Conservation (phyloP, 1,140 invertebrate genomes). For the Globodera rostochiensis region DNA sequence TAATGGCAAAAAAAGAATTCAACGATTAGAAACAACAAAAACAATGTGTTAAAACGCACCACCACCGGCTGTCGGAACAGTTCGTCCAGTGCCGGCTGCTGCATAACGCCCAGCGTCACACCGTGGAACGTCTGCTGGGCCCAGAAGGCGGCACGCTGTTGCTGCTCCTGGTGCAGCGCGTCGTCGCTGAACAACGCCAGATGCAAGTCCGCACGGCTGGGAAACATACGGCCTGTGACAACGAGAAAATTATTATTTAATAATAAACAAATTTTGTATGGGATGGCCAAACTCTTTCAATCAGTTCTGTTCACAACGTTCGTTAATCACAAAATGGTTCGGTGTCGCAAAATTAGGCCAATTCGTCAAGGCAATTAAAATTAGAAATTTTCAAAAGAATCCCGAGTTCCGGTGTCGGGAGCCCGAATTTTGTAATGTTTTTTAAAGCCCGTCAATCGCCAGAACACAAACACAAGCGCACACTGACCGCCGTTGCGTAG, state of each 20-base stretch:
- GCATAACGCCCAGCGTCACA: slow-evolving; percentile 86
- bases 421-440: too few relatives aligned
- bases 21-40: not conserved
- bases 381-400: too few relatives aligned
- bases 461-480: too few relatives aligned
- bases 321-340: too few relatives aligned
- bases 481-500: slow-evolving; percentile 79
- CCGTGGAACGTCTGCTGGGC: slow-evolving; percentile 97
- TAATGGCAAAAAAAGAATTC: not conserved
- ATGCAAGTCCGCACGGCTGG: slow-evolving; percentile 90
- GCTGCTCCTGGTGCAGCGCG: slow-evolving; percentile 95
- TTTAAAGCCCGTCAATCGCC: too few relatives aligned
- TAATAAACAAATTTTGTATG: too few relatives aligned
- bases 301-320: too few relatives aligned
- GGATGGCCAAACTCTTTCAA: too few relatives aligned
- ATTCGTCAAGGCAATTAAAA: too few relatives aligned
- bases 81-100: slow-evolving; percentile 90
- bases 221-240: slow-evolving; percentile 83
- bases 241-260: slow-evolving; percentile 3
- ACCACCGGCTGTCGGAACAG: slow-evolving; percentile 95
- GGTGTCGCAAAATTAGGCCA: too few relatives aligned
- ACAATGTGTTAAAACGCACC: slow-evolving; percentile 58
- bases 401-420: too few relatives aligned
- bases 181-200: slow-evolving; percentile 98
- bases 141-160: slow-evolving; percentile 98